A percentile compares a stretch with the other conserved stretches of the same genome.
These are phyloP conservation scores for Manis crassicaudata DNA, from an alignment of 2,797 vertebrate genomes.

Conservation along the genomic window DNA sequence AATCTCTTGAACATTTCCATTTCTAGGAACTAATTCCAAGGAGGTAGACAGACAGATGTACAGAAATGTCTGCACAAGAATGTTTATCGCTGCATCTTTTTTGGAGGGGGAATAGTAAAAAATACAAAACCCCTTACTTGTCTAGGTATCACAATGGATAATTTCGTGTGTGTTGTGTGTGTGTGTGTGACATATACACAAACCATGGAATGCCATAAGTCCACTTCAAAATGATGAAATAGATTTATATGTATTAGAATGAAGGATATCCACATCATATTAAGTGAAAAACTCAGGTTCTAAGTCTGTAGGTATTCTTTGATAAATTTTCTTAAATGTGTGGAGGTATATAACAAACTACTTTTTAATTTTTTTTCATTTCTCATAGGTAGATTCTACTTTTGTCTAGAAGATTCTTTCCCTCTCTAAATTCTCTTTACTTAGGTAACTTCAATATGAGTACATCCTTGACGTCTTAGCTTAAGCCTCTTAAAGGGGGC, in stretches of 20 bases:
- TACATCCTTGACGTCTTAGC: neutral
- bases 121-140: neutral
- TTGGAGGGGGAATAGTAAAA: neutral
- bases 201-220: neutral
- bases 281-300: constrained; percentile 8
- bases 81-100: neutral
- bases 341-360: neutral
- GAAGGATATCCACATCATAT: neutral
- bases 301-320: neutral
- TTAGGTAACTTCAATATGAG: neutral
- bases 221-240: neutral
- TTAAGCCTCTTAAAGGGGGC: neutral
- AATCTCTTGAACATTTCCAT: constrained; percentile 21
- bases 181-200: neutral
- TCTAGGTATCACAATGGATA: neutral
- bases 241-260: neutral
- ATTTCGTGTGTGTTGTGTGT: neutral
- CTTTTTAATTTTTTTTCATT: neutral
- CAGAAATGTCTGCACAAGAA: neutral
- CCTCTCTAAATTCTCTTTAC: neutral
- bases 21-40: constrained; percentile 38
- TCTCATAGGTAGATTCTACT: neutral
- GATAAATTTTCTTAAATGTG: neutral
- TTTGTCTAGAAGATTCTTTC: neutral
- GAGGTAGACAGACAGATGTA: constrained; percentile 5